phyloP scores from a whole-genome alignment of 2,113 vertebrate species.

The Dasypus novemcinctus region DNA sequence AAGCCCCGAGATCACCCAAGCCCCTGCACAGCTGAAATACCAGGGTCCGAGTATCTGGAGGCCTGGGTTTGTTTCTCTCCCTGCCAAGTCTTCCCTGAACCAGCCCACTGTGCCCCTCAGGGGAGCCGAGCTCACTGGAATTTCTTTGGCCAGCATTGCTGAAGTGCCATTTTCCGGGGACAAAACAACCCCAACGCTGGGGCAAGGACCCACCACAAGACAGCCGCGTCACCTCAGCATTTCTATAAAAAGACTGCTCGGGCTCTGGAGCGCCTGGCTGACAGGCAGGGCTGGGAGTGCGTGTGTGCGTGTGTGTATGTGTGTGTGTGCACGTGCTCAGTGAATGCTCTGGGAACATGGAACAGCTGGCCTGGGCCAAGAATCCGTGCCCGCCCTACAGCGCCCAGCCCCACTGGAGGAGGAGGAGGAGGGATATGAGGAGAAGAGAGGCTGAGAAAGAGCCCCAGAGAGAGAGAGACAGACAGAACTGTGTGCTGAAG shows the following conservation, averaged over 20 bases:
- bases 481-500: neutral
- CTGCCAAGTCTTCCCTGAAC: neutral
- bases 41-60: neutral
- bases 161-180: slow-evolving; percentile 36
- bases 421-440: slow-evolving; percentile 37
- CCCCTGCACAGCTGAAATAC: neutral
- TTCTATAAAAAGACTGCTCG: slow-evolving; percentile 73
- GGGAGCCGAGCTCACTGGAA: neutral
- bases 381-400: slow-evolving; percentile 55
- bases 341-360: slow-evolving; percentile 50
- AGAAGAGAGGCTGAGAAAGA: neutral
- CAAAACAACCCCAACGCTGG: slow-evolving; percentile 41
- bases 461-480: neutral
- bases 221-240: slow-evolving; percentile 66
- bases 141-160: neutral
- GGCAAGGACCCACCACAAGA: slow-evolving; percentile 48
- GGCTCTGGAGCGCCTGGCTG: slow-evolving; percentile 51
- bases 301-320: neutral
- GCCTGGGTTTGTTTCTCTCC: neutral
- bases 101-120: neutral
- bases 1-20: neutral
- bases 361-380: slow-evolving; percentile 55
- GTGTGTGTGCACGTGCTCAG: neutral
- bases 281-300: slow-evolving; percentile 49
- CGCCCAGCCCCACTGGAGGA: slow-evolving; percentile 25